A percentile compares a stretch with the other conserved stretches of the same genome.
Evolutionary conservation across 2,113 vertebrate genomes (phyloP).

Genomic region (Smithornis capensis): DNA sequence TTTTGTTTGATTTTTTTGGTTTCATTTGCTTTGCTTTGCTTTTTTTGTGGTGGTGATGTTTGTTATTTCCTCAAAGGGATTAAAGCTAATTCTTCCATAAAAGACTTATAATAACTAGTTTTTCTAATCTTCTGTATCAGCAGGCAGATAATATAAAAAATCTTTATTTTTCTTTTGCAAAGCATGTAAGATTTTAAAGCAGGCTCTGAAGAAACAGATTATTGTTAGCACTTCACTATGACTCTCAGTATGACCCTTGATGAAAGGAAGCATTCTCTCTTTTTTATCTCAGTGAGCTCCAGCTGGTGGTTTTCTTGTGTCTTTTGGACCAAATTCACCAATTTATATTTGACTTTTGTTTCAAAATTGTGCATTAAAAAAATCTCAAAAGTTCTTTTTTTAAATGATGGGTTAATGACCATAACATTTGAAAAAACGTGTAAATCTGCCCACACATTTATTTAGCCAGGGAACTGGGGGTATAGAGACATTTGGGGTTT

Average conservation of each 20-base stretch:
- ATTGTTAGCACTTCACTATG: neutral
- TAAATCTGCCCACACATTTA: neutral
- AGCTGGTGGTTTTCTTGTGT: neutral
- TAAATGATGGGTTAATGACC: neutral
- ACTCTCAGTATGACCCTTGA: neutral
- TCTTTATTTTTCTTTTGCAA: neutral
- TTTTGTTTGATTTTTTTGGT: neutral
- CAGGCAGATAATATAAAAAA: neutral
- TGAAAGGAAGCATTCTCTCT: neutral
- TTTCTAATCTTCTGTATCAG: neutral
- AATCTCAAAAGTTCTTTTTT: neutral
- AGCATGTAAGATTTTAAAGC: neutral
- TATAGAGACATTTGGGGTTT: neutral
- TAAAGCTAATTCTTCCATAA: constrained; percentile 1
- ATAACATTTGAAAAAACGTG: neutral
- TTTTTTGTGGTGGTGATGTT: neutral
- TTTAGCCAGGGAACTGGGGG: neutral
- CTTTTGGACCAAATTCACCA: neutral
- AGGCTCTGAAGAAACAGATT: neutral
- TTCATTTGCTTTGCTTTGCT: neutral
- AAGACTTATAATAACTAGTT: neutral
- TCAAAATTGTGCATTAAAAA: too few relatives aligned
- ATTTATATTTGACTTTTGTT: neutral
- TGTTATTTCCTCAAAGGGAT: neutral
- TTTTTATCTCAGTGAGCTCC: neutral